Evolutionary conservation across 2,797 vertebrate species (phyloP).

Genomic region (Hippoglossus hippoglossus): DNA sequence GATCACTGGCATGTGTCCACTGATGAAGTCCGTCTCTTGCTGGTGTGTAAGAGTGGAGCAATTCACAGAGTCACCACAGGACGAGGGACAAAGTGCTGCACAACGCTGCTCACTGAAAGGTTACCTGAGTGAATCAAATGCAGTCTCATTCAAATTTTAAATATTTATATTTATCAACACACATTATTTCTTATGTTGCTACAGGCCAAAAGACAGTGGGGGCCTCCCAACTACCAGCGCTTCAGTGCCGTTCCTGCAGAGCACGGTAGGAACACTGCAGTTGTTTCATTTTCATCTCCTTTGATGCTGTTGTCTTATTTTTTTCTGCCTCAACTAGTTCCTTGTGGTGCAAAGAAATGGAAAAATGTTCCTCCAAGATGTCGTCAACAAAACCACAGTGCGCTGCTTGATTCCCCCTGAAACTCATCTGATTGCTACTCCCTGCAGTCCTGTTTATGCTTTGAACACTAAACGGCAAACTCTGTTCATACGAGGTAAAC

Average conservation of each 20-base stretch:
- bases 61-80: constrained; percentile 78
- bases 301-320: background rate
- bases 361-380: constrained; percentile 67
- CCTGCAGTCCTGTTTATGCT: constrained; percentile 67
- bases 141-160: background rate
- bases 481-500: constrained; percentile 71
- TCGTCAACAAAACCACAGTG: constrained; percentile 51
- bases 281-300: background rate
- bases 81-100: constrained; percentile 41
- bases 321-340: constrained; percentile 43
- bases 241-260: constrained; percentile 64
- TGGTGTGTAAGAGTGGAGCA: constrained; percentile 81
- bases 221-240: constrained; percentile 39
- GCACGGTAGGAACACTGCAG: constrained; percentile 55
- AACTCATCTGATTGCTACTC: constrained; percentile 53
- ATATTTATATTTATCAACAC: background rate
- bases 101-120: constrained; percentile 79
- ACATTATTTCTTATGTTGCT: background rate
- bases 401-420: constrained; percentile 62
- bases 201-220: constrained; percentile 58
- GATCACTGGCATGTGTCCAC: constrained; percentile 39
- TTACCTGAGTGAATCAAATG: constrained; percentile 47
- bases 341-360: constrained; percentile 74
- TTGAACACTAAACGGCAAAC: constrained; percentile 50
- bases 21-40: constrained; percentile 74